Conservation (phyloP, 2,888 invertebrate species). For the Drosophila anomelani region DNA sequence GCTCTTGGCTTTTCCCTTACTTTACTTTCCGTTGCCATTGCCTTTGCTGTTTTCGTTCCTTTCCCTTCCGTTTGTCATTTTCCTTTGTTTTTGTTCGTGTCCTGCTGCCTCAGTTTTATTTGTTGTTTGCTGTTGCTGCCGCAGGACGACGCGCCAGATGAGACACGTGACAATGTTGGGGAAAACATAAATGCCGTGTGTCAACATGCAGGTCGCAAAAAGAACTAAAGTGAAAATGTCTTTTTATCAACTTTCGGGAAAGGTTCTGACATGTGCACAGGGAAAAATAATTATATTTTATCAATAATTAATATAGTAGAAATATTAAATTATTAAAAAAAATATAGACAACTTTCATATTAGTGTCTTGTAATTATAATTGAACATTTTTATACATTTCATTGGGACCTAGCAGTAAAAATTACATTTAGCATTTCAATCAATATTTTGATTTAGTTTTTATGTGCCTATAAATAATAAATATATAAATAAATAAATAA, state of each 20-base stretch:
- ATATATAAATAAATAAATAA: no score
- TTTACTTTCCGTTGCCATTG: not conserved
- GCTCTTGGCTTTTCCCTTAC: slow-evolving; percentile 21
- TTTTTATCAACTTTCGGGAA: slow-evolving; percentile 50
- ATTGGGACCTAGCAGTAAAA: no score
- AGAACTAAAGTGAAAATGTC: slow-evolving; percentile 66
- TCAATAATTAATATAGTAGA: not conserved
- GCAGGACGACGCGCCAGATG: slow-evolving; percentile 38
- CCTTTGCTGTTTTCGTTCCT: not conserved
- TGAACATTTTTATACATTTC: no score
- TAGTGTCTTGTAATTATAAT: not conserved
- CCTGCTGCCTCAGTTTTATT: slow-evolving; percentile 36
- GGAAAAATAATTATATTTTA: not conserved
- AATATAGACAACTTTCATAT: not conserved
- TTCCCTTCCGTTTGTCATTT: slow-evolving; percentile 14
- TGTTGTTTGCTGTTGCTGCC: slow-evolving; percentile 26
- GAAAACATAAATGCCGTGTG: slow-evolving; percentile 51
- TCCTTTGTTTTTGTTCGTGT: slow-evolving; percentile 45
- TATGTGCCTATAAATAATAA: not conserved
- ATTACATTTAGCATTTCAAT: no score
- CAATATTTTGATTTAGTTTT: no score
- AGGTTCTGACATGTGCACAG: slow-evolving; percentile 16
- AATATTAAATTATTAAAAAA: not conserved
- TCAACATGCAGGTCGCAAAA: slow-evolving; percentile 48
- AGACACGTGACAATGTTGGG: slow-evolving; percentile 66